These are phyloP conservation scores for Spisula solida DNA, from an alignment of 2,888 invertebrate genomes.

Conservation along the genomic window DNA sequence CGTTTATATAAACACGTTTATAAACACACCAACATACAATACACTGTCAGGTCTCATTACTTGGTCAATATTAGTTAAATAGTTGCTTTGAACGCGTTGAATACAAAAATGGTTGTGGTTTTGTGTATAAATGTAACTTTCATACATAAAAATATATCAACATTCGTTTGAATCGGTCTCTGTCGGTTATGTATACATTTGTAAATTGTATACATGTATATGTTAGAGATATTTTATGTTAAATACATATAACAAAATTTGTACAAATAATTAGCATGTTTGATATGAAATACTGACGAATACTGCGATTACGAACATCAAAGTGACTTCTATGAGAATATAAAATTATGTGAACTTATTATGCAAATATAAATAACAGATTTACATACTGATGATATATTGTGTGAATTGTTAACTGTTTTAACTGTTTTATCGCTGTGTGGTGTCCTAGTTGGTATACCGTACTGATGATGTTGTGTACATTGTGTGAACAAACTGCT, in stretches of 20 bases:
- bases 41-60: slow-evolving; percentile 53
- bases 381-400: slow-evolving; percentile 18
- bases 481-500: background rate
- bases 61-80: slow-evolving; percentile 37
- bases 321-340: background rate
- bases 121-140: slow-evolving; percentile 4
- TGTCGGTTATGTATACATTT: background rate
- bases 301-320: background rate
- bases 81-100: slow-evolving; percentile 17
- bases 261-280: background rate
- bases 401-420: background rate
- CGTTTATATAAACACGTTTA: no score
- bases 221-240: background rate
- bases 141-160: background rate
- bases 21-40: slow-evolving; percentile 37
- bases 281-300: background rate
- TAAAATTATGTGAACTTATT: background rate
- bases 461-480: background rate
- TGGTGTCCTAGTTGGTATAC: no score
- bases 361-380: slow-evolving; percentile 21
- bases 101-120: background rate
- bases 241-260: background rate
- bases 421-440: no score
- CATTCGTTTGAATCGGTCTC: background rate
- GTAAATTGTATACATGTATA: no score